Evolutionary conservation across 2,113 vertebrate genomes (phyloP).

Genomic region (Phycodurus eques): DNA sequence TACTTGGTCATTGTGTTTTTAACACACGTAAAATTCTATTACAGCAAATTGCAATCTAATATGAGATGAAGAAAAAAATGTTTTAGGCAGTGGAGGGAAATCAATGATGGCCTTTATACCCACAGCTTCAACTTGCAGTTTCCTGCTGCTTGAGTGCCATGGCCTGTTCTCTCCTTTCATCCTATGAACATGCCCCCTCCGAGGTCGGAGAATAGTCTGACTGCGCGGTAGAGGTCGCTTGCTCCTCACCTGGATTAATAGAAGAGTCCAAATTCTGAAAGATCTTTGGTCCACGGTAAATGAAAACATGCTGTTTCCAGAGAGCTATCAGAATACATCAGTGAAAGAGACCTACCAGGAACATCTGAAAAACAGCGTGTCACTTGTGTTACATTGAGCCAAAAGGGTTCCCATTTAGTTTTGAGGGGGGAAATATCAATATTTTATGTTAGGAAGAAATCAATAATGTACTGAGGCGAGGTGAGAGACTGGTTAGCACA

Average conservation of each 20-base stretch:
- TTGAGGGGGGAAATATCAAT: neutral
- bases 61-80: constrained; percentile 32
- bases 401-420: constrained; percentile 24
- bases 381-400: constrained; percentile 18
- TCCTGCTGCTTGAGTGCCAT: constrained; percentile 67
- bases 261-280: constrained; percentile 22
- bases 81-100: constrained; percentile 43
- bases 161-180: constrained; percentile 56
- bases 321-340: constrained; percentile 12
- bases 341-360: constrained; percentile 13
- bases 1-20: constrained; percentile 36
- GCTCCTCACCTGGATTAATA: constrained; percentile 35
- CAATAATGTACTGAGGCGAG: neutral
- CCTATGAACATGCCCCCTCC: constrained; percentile 55
- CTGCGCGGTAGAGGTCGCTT: constrained; percentile 60
- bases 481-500: too few relatives aligned
- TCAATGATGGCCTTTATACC: constrained; percentile 69
- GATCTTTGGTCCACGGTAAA: constrained; percentile 12
- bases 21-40: constrained; percentile 23
- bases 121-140: constrained; percentile 50
- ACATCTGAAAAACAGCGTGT: constrained; percentile 36
- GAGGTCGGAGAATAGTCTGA: constrained; percentile 59
- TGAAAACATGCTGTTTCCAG: constrained; percentile 28
- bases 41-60: constrained; percentile 8
- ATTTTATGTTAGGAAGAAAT: neutral